These are phyloP conservation scores for Nibea albiflora DNA, from an alignment of 2,113 vertebrate genomes.

Conservation along the genomic window DNA sequence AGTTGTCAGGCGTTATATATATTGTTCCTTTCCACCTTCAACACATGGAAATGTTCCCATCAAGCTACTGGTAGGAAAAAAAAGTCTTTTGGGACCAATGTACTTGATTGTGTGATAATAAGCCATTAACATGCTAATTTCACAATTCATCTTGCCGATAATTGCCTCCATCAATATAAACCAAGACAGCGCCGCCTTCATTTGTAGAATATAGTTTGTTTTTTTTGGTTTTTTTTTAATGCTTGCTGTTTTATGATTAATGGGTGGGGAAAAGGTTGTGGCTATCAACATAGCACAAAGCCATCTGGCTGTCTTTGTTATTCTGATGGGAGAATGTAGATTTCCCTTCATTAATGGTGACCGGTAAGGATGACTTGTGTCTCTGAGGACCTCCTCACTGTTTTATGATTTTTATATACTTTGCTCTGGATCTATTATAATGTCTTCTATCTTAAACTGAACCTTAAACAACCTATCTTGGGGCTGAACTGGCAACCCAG, in stretches of 20 bases:
- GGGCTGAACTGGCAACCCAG: neutral
- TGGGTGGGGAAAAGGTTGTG: neutral
- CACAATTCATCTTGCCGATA: constrained; percentile 58
- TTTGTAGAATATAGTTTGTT: constrained; percentile 16
- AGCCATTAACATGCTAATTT: constrained; percentile 75
- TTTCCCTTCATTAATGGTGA: neutral
- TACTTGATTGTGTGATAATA: constrained; percentile 65
- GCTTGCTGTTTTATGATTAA: constrained; percentile 7
- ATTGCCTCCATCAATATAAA: constrained; percentile 73
- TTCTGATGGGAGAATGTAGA: neutral
- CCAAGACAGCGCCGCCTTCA: constrained; percentile 9
- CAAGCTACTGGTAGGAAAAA: constrained; percentile 11
- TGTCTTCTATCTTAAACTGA: neutral
- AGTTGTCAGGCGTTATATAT: constrained; percentile 40
- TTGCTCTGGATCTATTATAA: neutral
- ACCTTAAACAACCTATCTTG: neutral
- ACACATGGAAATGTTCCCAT: constrained; percentile 49
- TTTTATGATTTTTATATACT: neutral
- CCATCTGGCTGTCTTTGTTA: neutral
- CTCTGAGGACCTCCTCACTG: neutral
- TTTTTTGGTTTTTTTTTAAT: constrained; percentile 6
- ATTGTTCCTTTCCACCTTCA: constrained; percentile 38
- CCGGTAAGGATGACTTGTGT: neutral
- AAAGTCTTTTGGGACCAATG: constrained; percentile 54
- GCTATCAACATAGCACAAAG: neutral